phyloP scores from a whole-genome alignment of 1,140 invertebrate genomes.

The Hirudo medicinalis region DNA sequence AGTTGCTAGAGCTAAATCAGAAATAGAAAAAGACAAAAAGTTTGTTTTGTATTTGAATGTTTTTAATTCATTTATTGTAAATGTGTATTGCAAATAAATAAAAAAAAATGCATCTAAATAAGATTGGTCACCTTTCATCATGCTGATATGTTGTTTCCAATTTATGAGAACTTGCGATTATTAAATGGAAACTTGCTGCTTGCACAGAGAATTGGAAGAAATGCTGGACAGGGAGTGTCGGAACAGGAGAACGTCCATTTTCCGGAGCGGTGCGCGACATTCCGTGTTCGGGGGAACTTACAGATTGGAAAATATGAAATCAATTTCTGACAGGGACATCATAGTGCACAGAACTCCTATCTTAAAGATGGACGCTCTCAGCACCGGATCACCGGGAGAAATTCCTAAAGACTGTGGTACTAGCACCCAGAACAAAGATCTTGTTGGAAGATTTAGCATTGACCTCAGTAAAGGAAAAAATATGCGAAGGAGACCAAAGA shows the following conservation, averaged over 20 bases:
- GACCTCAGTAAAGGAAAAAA: conserved; percentile 54
- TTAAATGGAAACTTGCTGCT: conserved; percentile 1
- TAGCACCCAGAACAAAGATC: background rate
- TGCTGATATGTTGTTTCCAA: too few relatives aligned
- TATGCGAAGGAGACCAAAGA: conserved; percentile 53
- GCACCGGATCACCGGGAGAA: background rate
- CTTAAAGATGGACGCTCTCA: conserved; percentile 43
- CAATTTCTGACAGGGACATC: conserved; percentile 73
- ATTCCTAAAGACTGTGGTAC: background rate
- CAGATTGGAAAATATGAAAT: conserved; percentile 79
- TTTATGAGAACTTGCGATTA: too few relatives aligned
- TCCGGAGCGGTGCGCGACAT: conserved; percentile 46
- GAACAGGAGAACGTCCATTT: conserved; percentile 30
- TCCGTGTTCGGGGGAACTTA: conserved; percentile 85
- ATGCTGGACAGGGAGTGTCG: conserved; percentile 33
- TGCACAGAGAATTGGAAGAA: conserved; percentile 32
- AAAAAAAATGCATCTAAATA: background rate
- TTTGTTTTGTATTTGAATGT: conserved; percentile 15
- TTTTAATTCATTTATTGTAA: background rate
- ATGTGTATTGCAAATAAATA: background rate
- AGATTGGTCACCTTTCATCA: too few relatives aligned
- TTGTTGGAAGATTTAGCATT: conserved; percentile 1
- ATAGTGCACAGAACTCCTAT: conserved; percentile 72
- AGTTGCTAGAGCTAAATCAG: conserved; percentile 54
- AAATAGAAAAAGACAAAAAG: conserved; percentile 67